Evolutionary conservation across 2,888 invertebrate genomes (phyloP).

Genomic region (Alloscopus bannaensis): DNA sequence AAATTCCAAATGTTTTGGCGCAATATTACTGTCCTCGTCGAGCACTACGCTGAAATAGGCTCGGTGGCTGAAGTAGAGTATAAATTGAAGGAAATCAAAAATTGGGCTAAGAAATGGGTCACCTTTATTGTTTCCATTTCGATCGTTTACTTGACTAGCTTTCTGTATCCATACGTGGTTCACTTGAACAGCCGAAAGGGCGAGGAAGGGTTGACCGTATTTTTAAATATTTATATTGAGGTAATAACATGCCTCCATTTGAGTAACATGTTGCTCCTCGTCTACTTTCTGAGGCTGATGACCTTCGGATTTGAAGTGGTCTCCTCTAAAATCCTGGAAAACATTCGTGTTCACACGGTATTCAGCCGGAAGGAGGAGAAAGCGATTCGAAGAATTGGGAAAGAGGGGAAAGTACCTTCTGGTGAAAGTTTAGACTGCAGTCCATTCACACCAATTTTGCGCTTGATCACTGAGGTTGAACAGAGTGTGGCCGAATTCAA

Average conservation of each 20-base stretch:
- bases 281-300: slow-evolving; percentile 26
- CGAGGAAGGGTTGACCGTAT: slow-evolving; percentile 1
- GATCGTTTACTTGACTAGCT: background rate
- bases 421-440: too few relatives aligned
- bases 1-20: background rate
- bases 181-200: slow-evolving; percentile 4
- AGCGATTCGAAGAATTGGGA: background rate
- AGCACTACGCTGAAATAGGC: slow-evolving; percentile 9
- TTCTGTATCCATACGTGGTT: slow-evolving; percentile 6
- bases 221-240: slow-evolving; percentile 44
- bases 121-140: background rate
- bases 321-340: slow-evolving; percentile 20
- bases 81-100: background rate
- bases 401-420: background rate
- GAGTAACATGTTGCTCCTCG: background rate
- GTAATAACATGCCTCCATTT: background rate
- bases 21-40: background rate
- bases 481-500: slow-evolving; percentile 23
- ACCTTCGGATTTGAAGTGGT: slow-evolving; percentile 28
- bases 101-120: slow-evolving; percentile 24
- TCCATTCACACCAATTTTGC: background rate
- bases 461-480: slow-evolving; percentile 18
- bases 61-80: background rate
- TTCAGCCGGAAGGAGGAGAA: background rate
- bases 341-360: background rate